Conservation (phyloP, 2,113 vertebrate species). For the Calyptommatus sinebrachiatus region DNA sequence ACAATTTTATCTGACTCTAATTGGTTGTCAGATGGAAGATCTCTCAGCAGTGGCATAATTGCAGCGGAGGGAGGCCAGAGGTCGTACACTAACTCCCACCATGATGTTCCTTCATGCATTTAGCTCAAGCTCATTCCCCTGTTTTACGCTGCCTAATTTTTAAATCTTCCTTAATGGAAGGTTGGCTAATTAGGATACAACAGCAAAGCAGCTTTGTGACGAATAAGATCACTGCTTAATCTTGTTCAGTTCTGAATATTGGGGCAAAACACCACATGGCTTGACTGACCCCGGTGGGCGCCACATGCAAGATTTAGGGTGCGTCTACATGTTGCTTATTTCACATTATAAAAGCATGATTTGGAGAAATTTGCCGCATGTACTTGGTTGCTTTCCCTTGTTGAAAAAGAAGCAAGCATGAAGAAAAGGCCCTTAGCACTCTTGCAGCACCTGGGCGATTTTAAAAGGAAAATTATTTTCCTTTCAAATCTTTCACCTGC, state of each 20-base stretch:
- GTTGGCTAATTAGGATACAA: neutral
- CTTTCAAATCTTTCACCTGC: no score
- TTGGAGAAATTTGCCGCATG: no score
- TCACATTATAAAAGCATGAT: no score
- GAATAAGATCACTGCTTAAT: neutral
- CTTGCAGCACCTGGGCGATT: no score
- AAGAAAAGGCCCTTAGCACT: no score
- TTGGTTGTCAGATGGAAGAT: slow-evolving; percentile 9
- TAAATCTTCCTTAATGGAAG: neutral
- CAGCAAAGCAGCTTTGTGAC: neutral
- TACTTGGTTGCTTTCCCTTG: no score
- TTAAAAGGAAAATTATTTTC: no score
- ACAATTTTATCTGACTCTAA: slow-evolving; percentile 16
- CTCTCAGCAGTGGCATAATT: slow-evolving; percentile 21
- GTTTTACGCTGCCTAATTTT: neutral
- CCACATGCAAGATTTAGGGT: no score
- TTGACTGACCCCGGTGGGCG: no score
- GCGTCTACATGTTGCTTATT: no score
- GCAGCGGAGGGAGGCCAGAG: slow-evolving; percentile 7
- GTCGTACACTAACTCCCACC: neutral
- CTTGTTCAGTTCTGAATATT: neutral
- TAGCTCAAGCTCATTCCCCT: neutral
- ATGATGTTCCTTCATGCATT: neutral
- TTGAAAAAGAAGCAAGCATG: no score
- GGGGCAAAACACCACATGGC: no score